phyloP scores from a whole-genome alignment of 2,888 invertebrate species.

The Plagodis pulveraria region DNA sequence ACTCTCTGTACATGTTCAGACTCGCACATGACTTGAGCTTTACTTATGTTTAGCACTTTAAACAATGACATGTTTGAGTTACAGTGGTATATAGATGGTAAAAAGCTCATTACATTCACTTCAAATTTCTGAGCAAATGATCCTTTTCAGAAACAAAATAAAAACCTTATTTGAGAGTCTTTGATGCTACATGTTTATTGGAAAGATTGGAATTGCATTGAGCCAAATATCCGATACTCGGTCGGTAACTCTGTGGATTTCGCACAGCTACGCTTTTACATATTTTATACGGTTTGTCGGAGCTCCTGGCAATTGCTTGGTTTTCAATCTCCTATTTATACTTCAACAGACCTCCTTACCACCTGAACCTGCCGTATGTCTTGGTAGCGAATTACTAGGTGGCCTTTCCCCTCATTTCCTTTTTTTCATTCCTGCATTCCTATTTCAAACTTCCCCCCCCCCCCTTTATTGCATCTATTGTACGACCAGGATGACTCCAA shows the following conservation, averaged over 20 bases:
- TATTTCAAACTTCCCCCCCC: too few relatives aligned
- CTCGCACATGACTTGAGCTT: slow-evolving; percentile 17
- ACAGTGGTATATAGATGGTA: slow-evolving; percentile 31
- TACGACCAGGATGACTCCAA: too few relatives aligned
- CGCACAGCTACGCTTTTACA: slow-evolving; percentile 45
- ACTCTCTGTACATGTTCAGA: slow-evolving; percentile 12
- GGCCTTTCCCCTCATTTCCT: too few relatives aligned
- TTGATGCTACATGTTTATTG: slow-evolving; percentile 42
- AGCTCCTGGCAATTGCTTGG: slow-evolving; percentile 53
- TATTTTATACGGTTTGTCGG: slow-evolving; percentile 64
- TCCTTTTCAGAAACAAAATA: slow-evolving; percentile 38
- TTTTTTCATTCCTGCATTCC: too few relatives aligned
- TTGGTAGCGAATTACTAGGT: too few relatives aligned
- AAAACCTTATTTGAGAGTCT: slow-evolving; percentile 35
- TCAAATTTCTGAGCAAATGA: slow-evolving; percentile 36
- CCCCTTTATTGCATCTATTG: too few relatives aligned
- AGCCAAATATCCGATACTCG: slow-evolving; percentile 34
- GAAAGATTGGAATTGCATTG: slow-evolving; percentile 39
- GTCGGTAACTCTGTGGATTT: slow-evolving; percentile 28
- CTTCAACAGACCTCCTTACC: too few relatives aligned
- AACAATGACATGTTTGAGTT: slow-evolving; percentile 21
- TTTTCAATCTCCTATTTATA: slow-evolving; percentile 20
- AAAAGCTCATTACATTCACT: slow-evolving; percentile 40
- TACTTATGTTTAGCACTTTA: slow-evolving; percentile 16
- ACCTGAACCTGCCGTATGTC: too few relatives aligned